Conservation (phyloP, 2,888 invertebrate species). For the Seira musarum region DNA sequence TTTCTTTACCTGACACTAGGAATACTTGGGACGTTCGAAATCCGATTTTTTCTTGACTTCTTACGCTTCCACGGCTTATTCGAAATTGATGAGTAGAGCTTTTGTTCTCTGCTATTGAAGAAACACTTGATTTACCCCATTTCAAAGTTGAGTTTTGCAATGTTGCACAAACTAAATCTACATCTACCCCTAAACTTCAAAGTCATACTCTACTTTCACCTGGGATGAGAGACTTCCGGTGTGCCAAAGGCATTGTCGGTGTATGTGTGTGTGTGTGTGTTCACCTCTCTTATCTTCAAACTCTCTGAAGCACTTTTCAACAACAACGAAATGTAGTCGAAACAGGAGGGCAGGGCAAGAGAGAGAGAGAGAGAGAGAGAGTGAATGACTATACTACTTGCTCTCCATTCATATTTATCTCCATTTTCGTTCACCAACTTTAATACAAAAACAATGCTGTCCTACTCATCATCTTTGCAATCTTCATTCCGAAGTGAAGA, state of each 20-base stretch:
- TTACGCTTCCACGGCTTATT: neutral
- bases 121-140: slow-evolving; percentile 11
- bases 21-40: neutral
- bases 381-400: too few species aligned
- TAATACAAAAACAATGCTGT: slow-evolving; percentile 21
- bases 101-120: neutral
- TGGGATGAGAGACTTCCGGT: slow-evolving; percentile 5
- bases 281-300: neutral
- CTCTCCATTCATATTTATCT: neutral
- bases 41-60: too few species aligned
- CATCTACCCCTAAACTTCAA: slow-evolving; percentile 8
- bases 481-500: slow-evolving; percentile 22
- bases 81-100: neutral
- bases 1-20: neutral
- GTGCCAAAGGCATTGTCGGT: neutral
- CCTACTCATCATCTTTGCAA: neutral
- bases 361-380: too few species aligned
- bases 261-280: neutral
- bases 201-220: slow-evolving; percentile 8
- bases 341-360: neutral
- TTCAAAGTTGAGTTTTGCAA: neutral
- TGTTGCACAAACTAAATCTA: slow-evolving; percentile 12
- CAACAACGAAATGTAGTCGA: neutral
- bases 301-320: neutral
- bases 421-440: neutral